Percentiles rank a stretch among this genome's conserved stretches.
Evolutionary conservation across 2,113 vertebrate species (phyloP).

Genomic region (Agapornis roseicollis): DNA sequence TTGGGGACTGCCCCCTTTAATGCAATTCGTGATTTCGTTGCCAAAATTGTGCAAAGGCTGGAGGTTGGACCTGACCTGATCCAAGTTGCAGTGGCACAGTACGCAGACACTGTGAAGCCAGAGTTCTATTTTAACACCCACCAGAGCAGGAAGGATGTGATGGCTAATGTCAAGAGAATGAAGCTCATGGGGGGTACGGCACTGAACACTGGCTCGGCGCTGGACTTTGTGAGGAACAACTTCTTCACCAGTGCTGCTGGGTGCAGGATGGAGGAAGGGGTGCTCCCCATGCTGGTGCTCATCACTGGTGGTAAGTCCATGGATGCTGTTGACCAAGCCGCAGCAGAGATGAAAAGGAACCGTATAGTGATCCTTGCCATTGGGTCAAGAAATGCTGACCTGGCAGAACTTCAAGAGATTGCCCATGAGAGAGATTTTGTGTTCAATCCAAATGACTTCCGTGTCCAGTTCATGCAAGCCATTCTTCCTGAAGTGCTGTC

Average conservation of each 20-base stretch:
- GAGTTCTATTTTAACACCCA: conserved; percentile 86
- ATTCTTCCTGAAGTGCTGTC: conserved; percentile 71
- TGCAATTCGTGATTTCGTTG: conserved; percentile 83
- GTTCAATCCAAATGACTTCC: conserved; percentile 79
- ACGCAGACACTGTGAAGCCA: conserved; percentile 71
- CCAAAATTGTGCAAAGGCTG: conserved; percentile 81
- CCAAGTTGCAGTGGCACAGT: conserved; percentile 87
- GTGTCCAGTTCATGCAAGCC: conserved; percentile 41
- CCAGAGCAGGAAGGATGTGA: conserved; percentile 69
- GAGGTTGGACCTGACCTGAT: conserved; percentile 87
- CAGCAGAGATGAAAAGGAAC: conserved; percentile 73
- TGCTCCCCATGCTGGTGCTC: conserved; percentile 87
- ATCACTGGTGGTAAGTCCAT: conserved; percentile 86
- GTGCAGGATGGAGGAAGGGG: conserved; percentile 77
- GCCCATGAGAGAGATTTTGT: conserved; percentile 76
- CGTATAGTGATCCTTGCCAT: conserved; percentile 81
- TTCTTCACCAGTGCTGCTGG: conserved; percentile 81
- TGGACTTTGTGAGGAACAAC: conserved; percentile 82
- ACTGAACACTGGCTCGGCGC: conserved; percentile 84
- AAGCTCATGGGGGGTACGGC: conserved; percentile 64
- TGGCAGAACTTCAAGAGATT: conserved; percentile 80
- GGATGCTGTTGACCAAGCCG: conserved; percentile 78
- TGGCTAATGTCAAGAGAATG: conserved; percentile 70
- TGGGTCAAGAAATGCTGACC: conserved; percentile 73
- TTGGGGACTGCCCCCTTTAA: conserved; percentile 77